Evolutionary conservation across 2,888 invertebrate genomes (phyloP).

Genomic region (Leptarthrus brevirostris): DNA sequence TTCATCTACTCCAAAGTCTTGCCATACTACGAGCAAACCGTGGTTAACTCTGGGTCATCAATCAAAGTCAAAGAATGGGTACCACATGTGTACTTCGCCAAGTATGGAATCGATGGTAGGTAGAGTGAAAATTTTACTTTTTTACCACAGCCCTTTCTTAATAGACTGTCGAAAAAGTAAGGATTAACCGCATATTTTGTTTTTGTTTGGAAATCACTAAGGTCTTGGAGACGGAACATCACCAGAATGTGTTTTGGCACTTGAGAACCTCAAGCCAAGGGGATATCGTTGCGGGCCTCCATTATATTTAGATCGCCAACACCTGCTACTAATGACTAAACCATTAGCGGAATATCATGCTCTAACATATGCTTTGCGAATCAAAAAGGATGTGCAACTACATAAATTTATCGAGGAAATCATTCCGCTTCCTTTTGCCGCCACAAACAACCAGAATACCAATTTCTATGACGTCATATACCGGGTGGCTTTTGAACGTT

Average conservation of each 20-base stretch:
- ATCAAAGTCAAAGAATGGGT: constrained; percentile 58
- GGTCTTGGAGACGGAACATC: constrained; percentile 45
- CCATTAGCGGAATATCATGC: constrained; percentile 63
- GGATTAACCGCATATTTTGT: neutral
- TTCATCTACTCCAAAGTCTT: constrained; percentile 61
- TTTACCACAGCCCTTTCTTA: neutral
- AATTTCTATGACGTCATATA: constrained; percentile 61
- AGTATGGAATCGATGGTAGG: constrained; percentile 62
- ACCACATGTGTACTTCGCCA: constrained; percentile 59
- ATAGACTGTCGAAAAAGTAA: neutral
- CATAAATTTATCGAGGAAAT: constrained; percentile 59
- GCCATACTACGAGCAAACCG: constrained; percentile 60
- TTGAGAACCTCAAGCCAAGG: constrained; percentile 61
- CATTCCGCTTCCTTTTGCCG: constrained; percentile 59
- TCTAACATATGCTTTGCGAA: constrained; percentile 60
- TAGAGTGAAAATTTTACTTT: neutral
- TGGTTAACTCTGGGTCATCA: constrained; percentile 55
- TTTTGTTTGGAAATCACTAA: neutral
- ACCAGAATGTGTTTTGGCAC: constrained; percentile 61
- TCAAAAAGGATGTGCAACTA: constrained; percentile 58
- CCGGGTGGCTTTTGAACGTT: constrained; percentile 62
- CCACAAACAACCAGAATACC: constrained; percentile 39
- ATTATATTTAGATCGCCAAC: constrained; percentile 59
- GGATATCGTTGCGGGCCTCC: constrained; percentile 63
- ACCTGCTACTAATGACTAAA: constrained; percentile 60